Percentiles rank a stretch among this genome's conserved stretches.
Evolutionary conservation across 2,888 invertebrate species (phyloP).

Genomic region (Pocota personata): DNA sequence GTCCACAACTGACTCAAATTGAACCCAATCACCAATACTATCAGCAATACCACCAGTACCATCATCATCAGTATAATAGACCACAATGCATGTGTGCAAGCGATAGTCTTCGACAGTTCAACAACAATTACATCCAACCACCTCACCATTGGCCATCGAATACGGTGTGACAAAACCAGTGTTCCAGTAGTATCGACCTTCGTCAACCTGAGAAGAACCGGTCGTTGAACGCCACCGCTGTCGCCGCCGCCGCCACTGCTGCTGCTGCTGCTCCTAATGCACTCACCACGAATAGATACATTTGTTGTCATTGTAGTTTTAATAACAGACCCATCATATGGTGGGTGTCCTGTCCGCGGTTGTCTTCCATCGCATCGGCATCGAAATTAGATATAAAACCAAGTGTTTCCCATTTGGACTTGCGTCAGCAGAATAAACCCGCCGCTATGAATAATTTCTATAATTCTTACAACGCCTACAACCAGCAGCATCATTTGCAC

Average conservation of each 20-base stretch:
- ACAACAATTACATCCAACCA: conserved; percentile 73
- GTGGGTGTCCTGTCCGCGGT: conserved; percentile 82
- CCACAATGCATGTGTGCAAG: conserved; percentile 44
- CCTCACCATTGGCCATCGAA: conserved; percentile 74
- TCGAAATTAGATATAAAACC: conserved; percentile 67
- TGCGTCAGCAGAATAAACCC: conserved; percentile 65
- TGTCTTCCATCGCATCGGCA: conserved; percentile 78
- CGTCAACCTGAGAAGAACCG: conserved; percentile 65
- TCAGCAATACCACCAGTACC: conserved; percentile 45
- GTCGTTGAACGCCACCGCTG: conserved; percentile 38
- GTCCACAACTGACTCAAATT: conserved; percentile 79
- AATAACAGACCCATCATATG: conserved; percentile 81
- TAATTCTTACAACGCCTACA: conserved; percentile 63
- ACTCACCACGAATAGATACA: conserved; percentile 76
- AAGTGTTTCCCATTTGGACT: conserved; percentile 65
- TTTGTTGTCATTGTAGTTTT: conserved; percentile 80
- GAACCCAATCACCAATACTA: conserved; percentile 63
- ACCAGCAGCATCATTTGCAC: conserved; percentile 74
- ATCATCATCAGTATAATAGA: conserved; percentile 46
- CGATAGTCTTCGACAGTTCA: conserved; percentile 52
- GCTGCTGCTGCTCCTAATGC: conserved; percentile 70
- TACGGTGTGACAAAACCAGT: conserved; percentile 72
- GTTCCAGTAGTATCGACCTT: conserved; percentile 71
- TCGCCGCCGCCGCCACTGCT: conserved; percentile 39
- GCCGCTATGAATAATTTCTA: conserved; percentile 67